phyloP scores from a whole-genome alignment of 1,140 invertebrate species.

The Andrena cerasifolii region DNA sequence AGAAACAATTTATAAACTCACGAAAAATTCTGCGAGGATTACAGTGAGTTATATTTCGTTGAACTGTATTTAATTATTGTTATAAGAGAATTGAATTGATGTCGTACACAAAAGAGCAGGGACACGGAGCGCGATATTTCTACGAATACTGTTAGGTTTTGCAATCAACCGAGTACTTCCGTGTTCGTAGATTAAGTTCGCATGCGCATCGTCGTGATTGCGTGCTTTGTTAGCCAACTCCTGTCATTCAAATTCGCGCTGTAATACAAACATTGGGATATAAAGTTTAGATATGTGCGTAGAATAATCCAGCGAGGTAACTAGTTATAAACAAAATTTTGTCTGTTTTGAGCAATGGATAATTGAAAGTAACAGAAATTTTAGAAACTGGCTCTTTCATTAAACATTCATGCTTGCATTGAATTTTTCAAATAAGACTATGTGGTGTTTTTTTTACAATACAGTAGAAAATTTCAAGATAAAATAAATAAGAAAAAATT shows the following conservation, averaged over 20 bases:
- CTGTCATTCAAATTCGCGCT: too few relatives aligned
- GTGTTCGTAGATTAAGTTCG: constrained; percentile 17
- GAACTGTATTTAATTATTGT: neutral
- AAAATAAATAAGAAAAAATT: too few relatives aligned
- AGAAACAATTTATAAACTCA: neutral
- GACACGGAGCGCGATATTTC: neutral
- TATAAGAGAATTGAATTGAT: neutral
- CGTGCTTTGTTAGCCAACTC: too few relatives aligned
- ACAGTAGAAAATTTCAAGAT: too few relatives aligned
- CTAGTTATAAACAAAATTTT: too few relatives aligned
- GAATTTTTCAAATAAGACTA: too few relatives aligned
- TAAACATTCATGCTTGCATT: too few relatives aligned
- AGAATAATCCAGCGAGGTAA: too few relatives aligned
- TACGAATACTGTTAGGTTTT: neutral
- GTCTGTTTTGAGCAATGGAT: too few relatives aligned
- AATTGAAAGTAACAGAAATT: too few relatives aligned
- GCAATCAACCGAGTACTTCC: constrained; percentile 50
- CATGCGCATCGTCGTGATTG: constrained; percentile 43
- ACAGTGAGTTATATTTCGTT: neutral
- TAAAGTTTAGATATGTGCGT: neutral
- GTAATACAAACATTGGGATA: neutral
- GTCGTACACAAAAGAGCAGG: neutral
- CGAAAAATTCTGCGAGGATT: neutral
- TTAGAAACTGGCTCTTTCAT: too few relatives aligned
- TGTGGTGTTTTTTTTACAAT: too few relatives aligned